A percentile compares a stretch with the other conserved stretches of the same genome.
Conservation (phyloP, 35 echinoderm and acorn worm genomes). For the Ophiothrix spiculata region DNA sequence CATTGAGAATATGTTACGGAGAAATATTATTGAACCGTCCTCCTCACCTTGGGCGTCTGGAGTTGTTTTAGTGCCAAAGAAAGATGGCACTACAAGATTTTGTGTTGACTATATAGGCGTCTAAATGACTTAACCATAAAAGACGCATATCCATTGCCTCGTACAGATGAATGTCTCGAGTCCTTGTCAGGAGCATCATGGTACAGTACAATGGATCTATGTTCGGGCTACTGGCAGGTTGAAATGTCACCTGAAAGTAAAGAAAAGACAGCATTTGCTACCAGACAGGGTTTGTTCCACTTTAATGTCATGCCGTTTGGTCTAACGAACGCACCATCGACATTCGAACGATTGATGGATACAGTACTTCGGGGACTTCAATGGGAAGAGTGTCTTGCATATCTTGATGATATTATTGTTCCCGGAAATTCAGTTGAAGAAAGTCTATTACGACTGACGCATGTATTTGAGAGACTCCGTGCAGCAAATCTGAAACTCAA, state of each 20-base stretch:
- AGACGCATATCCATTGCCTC: constrained; percentile 52
- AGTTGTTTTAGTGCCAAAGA: constrained; percentile 43
- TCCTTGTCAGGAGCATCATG: constrained; percentile 19
- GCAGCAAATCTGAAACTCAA: constrained; percentile 29
- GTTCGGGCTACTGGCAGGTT: constrained; percentile 58
- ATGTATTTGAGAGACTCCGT: constrained; percentile 8
- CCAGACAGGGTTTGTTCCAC: constrained; percentile 47
- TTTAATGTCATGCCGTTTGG: constrained; percentile 76
- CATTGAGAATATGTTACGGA: constrained; percentile 12
- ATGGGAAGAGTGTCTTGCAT: constrained; percentile 48
- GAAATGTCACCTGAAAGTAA: constrained; percentile 19
- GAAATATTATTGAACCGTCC: constrained; percentile 33
- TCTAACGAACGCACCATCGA: constrained; percentile 52
- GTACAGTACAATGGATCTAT: constrained; percentile 41
- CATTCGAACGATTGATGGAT: constrained; percentile 69
- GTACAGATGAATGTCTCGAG: constrained; percentile 51
- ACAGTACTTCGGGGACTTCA: constrained; percentile 58
- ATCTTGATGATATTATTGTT: constrained; percentile 61
- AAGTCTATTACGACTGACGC: constrained; percentile 25
- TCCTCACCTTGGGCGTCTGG: constrained; percentile 38
- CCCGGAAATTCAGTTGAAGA: constrained; percentile 52
- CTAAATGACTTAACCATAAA: constrained; percentile 30
- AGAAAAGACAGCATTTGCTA: constrained; percentile 72
- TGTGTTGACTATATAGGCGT: constrained; percentile 48
- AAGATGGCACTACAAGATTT: constrained; percentile 43